Conservation (phyloP, 2,113 vertebrate species). For the Nerophis ophidion region DNA sequence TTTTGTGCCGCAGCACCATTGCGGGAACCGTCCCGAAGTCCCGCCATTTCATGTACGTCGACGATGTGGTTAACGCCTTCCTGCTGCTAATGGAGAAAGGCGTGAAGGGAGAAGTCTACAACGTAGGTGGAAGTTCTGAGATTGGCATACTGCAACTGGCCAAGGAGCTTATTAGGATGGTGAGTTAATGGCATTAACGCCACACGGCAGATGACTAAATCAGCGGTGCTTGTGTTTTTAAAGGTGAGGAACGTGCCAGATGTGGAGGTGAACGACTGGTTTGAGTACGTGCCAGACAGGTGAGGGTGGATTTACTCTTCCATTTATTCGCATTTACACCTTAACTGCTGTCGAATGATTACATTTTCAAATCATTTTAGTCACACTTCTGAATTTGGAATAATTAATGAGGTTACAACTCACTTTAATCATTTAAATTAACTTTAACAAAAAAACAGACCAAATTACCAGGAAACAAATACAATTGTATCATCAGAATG, state of each 20-base stretch:
- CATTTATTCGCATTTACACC: neutral
- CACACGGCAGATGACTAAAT: no score
- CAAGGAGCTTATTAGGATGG: constrained; percentile 81
- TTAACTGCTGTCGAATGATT: no score
- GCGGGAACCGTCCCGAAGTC: constrained; percentile 86
- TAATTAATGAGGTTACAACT: no score
- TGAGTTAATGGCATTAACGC: constrained; percentile 52
- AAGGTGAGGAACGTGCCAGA: constrained; percentile 85
- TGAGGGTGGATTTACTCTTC: constrained; percentile 42
- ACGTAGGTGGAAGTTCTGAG: constrained; percentile 85
- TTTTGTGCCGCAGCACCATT: constrained; percentile 77
- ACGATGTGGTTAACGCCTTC: constrained; percentile 84
- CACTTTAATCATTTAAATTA: no score
- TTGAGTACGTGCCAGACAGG: constrained; percentile 90
- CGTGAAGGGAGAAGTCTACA: constrained; percentile 87
- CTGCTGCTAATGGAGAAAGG: constrained; percentile 83
- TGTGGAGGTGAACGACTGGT: constrained; percentile 80
- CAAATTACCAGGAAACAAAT: no score
- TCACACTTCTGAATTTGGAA: no score
- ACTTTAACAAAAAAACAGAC: no score
- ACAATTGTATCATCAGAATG: no score
- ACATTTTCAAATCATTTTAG: no score
- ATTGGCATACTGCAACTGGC: constrained; percentile 86
- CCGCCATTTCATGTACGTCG: constrained; percentile 87
- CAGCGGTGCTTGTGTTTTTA: constrained; percentile 9